A percentile compares a stretch with the other conserved stretches of the same genome.
Evolutionary conservation across 2,113 vertebrate genomes (phyloP).

Genomic region (Muscicapa adusta): DNA sequence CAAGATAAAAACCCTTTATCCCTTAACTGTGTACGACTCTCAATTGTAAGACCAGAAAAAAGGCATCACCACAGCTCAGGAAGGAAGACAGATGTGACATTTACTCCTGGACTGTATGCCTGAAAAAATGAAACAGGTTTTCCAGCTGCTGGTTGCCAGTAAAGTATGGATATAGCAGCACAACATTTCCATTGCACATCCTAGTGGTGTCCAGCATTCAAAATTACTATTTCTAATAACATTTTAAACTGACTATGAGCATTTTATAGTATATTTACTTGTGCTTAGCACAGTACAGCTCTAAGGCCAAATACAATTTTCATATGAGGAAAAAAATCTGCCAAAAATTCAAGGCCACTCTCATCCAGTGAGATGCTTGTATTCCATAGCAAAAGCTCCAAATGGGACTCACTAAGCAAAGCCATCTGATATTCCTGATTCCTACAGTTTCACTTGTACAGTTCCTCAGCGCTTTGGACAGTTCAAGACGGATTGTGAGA

Average conservation of each 20-base stretch:
- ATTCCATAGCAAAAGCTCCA: neutral
- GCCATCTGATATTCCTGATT: neutral
- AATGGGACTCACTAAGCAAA: neutral
- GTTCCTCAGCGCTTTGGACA: neutral
- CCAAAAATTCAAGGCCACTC: neutral
- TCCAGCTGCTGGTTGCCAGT: neutral
- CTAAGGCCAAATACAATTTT: neutral
- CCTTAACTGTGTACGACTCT: accelerated
- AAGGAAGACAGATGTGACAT: neutral
- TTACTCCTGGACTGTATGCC: neutral
- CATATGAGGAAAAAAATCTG: neutral
- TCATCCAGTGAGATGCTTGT: neutral
- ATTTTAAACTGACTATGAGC: neutral
- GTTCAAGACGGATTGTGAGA: neutral
- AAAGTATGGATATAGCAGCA: neutral
- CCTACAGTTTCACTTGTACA: neutral
- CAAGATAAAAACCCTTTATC: neutral
- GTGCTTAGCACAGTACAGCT: neutral
- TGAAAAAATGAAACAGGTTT: neutral
- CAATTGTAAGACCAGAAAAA: neutral
- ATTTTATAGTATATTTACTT: neutral
- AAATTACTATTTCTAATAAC: neutral
- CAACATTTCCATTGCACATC: neutral
- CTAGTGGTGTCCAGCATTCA: neutral
- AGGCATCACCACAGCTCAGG: neutral